Conservation (phyloP, 2,113 vertebrate species). For the Ibidorhyncha struthersii region DNA sequence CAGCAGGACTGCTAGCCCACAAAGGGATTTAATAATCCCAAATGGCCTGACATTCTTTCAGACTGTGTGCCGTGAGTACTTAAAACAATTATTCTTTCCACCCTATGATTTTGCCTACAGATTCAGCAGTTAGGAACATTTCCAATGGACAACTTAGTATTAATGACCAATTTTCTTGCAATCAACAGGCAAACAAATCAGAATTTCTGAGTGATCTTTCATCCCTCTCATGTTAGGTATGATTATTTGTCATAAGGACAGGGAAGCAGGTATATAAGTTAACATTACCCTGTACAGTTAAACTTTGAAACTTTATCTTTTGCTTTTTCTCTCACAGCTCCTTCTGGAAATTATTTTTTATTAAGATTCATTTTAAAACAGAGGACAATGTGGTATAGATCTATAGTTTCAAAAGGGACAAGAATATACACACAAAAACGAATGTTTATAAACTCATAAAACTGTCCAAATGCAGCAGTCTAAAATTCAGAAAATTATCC, state of each 20-base stretch:
- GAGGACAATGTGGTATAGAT: background rate
- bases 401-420: background rate
- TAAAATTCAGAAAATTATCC: background rate
- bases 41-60: conserved; percentile 34
- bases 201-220: background rate
- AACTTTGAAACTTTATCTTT: background rate
- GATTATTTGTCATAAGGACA: background rate
- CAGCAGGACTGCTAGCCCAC: conserved; percentile 40
- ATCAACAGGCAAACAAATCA: background rate
- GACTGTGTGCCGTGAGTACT: background rate
- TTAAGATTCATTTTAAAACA: background rate
- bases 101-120: background rate
- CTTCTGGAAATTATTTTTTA: background rate
- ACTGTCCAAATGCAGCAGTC: background rate
- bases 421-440: background rate
- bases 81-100: conserved; percentile 27
- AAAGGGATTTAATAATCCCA: conserved; percentile 59
- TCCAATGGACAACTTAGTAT: background rate
- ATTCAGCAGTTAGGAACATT: conserved; percentile 26
- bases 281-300: background rate
- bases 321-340: background rate
- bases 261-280: background rate
- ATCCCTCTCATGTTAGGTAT: background rate
- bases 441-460: background rate
- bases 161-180: conserved; percentile 37